Evolutionary conservation across 2,113 vertebrate species (phyloP).

Genomic region (Grantiella picta): DNA sequence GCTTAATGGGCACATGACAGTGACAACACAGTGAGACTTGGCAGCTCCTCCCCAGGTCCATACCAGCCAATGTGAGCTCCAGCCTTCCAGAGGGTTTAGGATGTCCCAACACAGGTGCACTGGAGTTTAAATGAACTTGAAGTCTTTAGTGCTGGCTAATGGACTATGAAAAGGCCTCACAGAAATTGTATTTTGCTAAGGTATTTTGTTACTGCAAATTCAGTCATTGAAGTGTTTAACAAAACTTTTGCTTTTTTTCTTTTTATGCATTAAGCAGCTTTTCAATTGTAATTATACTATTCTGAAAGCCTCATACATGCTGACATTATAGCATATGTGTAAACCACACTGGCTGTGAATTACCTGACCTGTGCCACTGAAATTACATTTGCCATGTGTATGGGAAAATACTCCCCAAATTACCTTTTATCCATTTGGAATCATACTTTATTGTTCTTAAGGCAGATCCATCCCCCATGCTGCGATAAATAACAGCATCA

Average conservation of each 20-base stretch:
- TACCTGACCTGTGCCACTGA: not conserved
- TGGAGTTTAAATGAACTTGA: slow-evolving; percentile 18
- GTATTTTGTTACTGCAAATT: slow-evolving; percentile 53
- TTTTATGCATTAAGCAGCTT: not conserved
- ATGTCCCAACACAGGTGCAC: not conserved
- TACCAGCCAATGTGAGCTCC: not conserved
- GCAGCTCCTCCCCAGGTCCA: not conserved
- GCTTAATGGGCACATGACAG: not conserved
- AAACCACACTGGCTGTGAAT: not conserved
- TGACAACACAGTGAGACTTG: not conserved
- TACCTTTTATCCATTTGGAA: slow-evolving; percentile 99
- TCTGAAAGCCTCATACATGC: not conserved
- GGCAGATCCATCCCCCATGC: slow-evolving; percentile 96
- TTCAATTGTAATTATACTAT: not conserved
- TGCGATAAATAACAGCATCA: slow-evolving; percentile 98
- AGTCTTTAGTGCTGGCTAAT: slow-evolving; percentile 50
- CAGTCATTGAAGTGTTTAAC: slow-evolving; percentile 46
- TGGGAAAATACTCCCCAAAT: not conserved
- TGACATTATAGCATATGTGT: not conserved
- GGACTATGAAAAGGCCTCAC: slow-evolving; percentile 35
- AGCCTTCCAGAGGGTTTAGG: not conserved
- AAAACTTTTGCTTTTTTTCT: not conserved
- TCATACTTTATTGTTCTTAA: slow-evolving; percentile 98
- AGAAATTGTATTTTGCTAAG: slow-evolving; percentile 41
- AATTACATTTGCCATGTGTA: not conserved